Evolutionary conservation across 2,888 invertebrate species (phyloP), one percentile per base, ranked within the genome.

Genomic region (Galerucella nymphaeae): DNA sequence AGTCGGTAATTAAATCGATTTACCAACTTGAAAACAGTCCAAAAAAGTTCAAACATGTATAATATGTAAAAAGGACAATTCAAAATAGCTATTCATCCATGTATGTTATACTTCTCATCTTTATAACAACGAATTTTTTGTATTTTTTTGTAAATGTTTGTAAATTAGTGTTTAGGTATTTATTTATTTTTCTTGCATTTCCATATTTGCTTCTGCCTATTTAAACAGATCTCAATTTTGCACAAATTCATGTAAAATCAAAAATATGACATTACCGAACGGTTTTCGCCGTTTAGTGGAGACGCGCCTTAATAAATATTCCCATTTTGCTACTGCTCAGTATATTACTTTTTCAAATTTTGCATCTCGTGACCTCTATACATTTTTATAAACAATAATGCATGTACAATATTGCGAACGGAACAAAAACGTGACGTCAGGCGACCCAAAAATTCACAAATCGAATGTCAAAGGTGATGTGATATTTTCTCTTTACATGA

Each of bases 181-280:
- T 73, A 76, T 77, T 72, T 68, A 14, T 45, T 71, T 61, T 48
- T 72, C 74, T 58, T 77, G 57, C 70, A 53, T 68, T 68, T 66
- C 72, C 68, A 73, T 69, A 71, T 76, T 70, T 71, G 72, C 79
- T 73, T 77, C 73, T 76, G 79, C 76, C 76, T 77, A 72, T 76
- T 76, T 74, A 73, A 78, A 81, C 75, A 82, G 83, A 83, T 83
- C 83, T 83, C 83, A 83, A 79, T 76, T 74, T 67, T 57, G 62
- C 42, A 73, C 50, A 66, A 71, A 61, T 65, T 72, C 65, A 63
- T 73, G 71, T 68, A 70, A 55, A 59, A 41, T 62, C n/a, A 71
- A 61, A 77, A 73, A 73, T 64, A 77, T 76, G 63, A 70, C 76
- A 77, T 75, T 71, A 73, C 20, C 50, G 42, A 10, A 55, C 30